Base-by-base conservation (phyloP, 2,888 invertebrate genomes). In the Mesochorus sp. region DNA sequence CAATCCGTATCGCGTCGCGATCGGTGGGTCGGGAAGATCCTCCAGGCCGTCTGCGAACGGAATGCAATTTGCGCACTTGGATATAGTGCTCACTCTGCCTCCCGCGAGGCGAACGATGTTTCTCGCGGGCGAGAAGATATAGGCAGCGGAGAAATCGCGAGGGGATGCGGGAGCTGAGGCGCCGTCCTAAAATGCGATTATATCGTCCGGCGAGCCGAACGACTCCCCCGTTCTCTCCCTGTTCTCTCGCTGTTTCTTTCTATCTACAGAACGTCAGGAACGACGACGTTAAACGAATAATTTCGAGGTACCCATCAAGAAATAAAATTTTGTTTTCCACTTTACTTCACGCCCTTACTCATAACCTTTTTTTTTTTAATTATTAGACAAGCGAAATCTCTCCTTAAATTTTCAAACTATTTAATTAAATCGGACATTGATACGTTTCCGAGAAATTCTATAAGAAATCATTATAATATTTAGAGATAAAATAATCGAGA, bases 51-150 rank as follows among this genome's bases (percentile, higher is more conserved):
- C 76, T 72, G 55, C 76, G 64, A 59, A 76, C 39, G 81, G 79
- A 80, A 84, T 82, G 82, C 78, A 85, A 85, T 85, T 85, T 83
- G 67, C 81, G 75, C 73, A 76, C 76, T 82, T 78, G 79, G 82
- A 55, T 79, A 82, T n/a, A n/a, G 80, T 74, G 71, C 76, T 67
- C 78, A 70, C 76, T 67, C 78, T 24, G 26, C 37, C 21, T 67
- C 10, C 24, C 14, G 17, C 21, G 42, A 31, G n/a, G 24, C 19
- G 24, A 62, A 70, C 75, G 77, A 77, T 76, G 77, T 42, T 28
- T 42, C 67, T 59, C 72, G 37, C 37, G 47, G 39, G 53, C 8
- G 34, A 34, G n/a, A 34, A 47, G 55, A 49, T 26, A 39, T 24
- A 44, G n/a, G n/a, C n/a, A n/a, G n/a, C 12, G 51, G 14, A 37